Base-by-base conservation (phyloP, 1,140 invertebrate species). In the Gonatopus flavifemur region DNA sequence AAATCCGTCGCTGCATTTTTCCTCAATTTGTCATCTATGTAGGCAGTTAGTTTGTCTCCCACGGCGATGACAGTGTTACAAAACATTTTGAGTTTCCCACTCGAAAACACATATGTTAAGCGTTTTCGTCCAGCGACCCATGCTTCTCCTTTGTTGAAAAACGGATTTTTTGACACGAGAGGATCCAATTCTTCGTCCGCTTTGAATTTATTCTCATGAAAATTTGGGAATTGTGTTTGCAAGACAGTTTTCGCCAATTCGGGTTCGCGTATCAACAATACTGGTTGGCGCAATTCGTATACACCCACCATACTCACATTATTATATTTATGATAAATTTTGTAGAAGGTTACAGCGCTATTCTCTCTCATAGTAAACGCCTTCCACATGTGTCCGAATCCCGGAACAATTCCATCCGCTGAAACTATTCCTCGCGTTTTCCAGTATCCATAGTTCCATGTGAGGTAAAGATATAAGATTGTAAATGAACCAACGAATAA, bases 371-470 rank as follows among this genome's bases (percentile, higher is more conserved):
- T 48, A 18, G 42, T 52, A 8, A 59, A 69, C 64, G 15, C 68
- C 69, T 4, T 71, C n/a, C n/a, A n/a, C n/a, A n/a, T n/a, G n/a
- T n/a, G n/a, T n/a, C n/a, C n/a, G n/a, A 48, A 25, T 57, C 52
- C 3, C 59, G 60, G 6, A 57, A 10, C 7, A 55, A 38, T 40
- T 48, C 45, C 6, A 58, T 62, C 5, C 69, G n/a, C 46, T 42
- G 72, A 69, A 41, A 70, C 68, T 0, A 82, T 67, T 6, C 72
- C 69, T 52, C 61, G 60, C 2, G 69, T 55, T 32, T 62, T 42
- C 80, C 80, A 83, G 49, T 80, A 78, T 36, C 62, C n/a, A n/a
- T n/a, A n/a, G n/a, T n/a, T n/a, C n/a, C n/a, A n/a, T n/a, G n/a
- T n/a, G n/a, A n/a, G n/a, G n/a, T n/a, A n/a, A n/a, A n/a, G n/a